Conservation (phyloP, 2,797 vertebrate genomes). For the Natrix natrix region DNA sequence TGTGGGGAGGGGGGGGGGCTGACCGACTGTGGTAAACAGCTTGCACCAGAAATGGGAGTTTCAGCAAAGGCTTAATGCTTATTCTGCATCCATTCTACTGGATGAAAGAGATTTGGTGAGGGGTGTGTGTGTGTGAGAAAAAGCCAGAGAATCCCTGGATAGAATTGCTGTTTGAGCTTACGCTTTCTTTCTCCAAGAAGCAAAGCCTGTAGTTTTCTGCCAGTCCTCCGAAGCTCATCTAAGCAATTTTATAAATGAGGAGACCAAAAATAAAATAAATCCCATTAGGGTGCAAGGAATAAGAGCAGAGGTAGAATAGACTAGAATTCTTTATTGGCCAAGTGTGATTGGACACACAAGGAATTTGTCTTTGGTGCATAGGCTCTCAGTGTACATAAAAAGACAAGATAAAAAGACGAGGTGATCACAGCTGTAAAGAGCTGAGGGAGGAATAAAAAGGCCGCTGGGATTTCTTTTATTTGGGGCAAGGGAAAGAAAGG, state of each 20-base stretch:
- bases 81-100: not conserved
- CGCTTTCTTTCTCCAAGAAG: not conserved
- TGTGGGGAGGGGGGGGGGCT: not conserved
- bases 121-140: not conserved
- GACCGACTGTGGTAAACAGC: not conserved
- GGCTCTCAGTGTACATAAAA: too few species aligned
- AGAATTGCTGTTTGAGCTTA: not conserved
- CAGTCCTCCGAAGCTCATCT: not conserved
- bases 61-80: not conserved
- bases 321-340: too few species aligned
- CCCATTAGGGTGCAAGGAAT: not conserved
- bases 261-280: not conserved
- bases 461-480: not conserved
- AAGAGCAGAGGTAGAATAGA: not conserved
- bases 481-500: not conserved
- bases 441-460: not conserved
- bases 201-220: not conserved
- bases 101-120: not conserved
- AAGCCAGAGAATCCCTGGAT: not conserved
- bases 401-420: too few species aligned
- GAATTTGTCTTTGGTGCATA: too few species aligned
- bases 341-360: too few species aligned
- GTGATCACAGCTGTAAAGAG: not conserved
- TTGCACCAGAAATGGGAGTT: not conserved
- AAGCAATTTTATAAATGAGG: not conserved